These are phyloP conservation scores for Enteromius unitaeniatus DNA, from an alignment of 2,797 vertebrate genomes.

Conservation along the genomic window DNA sequence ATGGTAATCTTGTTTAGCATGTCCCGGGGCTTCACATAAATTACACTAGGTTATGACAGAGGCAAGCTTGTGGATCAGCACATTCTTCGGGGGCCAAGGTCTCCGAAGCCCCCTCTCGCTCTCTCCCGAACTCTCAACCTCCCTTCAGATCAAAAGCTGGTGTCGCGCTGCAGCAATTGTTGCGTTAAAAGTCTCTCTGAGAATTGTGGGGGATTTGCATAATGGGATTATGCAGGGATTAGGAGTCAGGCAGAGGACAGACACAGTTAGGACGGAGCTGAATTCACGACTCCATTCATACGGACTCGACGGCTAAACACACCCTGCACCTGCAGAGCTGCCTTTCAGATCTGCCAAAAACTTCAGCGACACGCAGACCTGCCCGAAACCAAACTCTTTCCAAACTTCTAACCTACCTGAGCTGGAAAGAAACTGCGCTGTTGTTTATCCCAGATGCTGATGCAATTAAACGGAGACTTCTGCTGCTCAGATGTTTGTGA, in stretches of 20 bases:
- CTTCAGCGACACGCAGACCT: background rate
- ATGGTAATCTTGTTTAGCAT: constrained; percentile 82
- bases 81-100: constrained; percentile 53
- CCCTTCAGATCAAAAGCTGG: constrained; percentile 73
- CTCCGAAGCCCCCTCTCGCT: constrained; percentile 16
- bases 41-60: constrained; percentile 71
- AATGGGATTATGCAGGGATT: constrained; percentile 91
- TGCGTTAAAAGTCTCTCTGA: constrained; percentile 79
- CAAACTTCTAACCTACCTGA: background rate
- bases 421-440: background rate
- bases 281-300: constrained; percentile 48
- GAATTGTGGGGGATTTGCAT: constrained; percentile 95
- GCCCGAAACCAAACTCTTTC: background rate
- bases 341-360: constrained; percentile 1
- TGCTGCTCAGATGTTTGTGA: background rate
- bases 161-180: constrained; percentile 83
- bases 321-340: constrained; percentile 54
- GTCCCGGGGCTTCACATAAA: constrained; percentile 79
- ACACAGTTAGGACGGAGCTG: constrained; percentile 34
- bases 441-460: background rate
- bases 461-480: background rate
- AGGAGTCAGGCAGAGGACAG: constrained; percentile 50
- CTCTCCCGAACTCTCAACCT: constrained; percentile 50
- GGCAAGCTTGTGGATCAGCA: constrained; percentile 55
- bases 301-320: constrained; percentile 20